These are phyloP conservation scores for Stichopus horrens DNA, from an alignment of 53 echinoderm and acorn worm species.

Conservation along the genomic window DNA sequence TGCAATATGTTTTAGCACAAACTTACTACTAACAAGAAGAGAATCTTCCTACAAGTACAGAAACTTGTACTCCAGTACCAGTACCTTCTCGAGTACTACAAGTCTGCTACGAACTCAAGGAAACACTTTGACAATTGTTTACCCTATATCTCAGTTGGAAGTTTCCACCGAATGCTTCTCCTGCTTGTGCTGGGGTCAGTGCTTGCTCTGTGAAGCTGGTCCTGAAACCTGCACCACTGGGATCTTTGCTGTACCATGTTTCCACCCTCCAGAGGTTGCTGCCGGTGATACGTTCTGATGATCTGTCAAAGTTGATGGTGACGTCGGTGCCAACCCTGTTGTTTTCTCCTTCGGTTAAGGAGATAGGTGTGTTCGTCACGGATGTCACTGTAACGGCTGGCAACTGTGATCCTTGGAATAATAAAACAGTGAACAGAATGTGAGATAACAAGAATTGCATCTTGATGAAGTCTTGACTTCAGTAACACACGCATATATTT, in stretches of 20 bases:
- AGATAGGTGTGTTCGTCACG: background rate
- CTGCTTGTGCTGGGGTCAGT: constrained; percentile 25
- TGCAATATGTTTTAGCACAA: too few relatives aligned
- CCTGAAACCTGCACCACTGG: constrained; percentile 43
- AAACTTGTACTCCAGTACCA: too few relatives aligned
- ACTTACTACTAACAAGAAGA: too few relatives aligned
- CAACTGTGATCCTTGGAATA: background rate
- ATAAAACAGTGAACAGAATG: too few relatives aligned
- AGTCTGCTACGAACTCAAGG: too few relatives aligned
- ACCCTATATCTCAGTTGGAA: constrained; percentile 3
- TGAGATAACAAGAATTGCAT: too few relatives aligned
- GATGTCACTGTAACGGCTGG: constrained; percentile 18
- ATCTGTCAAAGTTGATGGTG: constrained; percentile 14
- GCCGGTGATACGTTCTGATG: constrained; percentile 27
- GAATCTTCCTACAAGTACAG: too few relatives aligned
- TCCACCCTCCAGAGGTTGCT: constrained; percentile 57
- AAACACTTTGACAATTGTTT: background rate
- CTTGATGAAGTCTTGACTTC: too few relatives aligned
- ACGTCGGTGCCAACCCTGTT: constrained; percentile 18
- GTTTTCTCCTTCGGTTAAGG: background rate
- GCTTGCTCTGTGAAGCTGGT: constrained; percentile 32
- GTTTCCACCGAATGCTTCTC: background rate
- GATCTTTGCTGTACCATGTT: constrained; percentile 55
- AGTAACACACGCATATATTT: too few relatives aligned
- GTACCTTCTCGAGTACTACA: too few relatives aligned